phyloP scores from a whole-genome alignment of 2,888 invertebrate species.

The Strigamia transsilvanica region DNA sequence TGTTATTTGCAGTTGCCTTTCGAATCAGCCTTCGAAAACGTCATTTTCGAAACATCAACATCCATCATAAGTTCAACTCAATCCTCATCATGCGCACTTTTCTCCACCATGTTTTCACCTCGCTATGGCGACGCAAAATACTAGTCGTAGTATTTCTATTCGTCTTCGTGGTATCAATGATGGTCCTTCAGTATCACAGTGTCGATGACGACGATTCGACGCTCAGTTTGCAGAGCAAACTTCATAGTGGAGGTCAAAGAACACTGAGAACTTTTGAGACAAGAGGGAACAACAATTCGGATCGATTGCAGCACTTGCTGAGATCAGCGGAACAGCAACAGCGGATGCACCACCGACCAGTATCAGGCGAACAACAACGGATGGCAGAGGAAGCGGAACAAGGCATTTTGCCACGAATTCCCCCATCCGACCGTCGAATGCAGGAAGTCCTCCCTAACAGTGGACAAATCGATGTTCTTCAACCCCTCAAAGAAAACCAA shows the following conservation, averaged over 20 bases:
- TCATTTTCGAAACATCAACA: not conserved
- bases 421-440: constrained; percentile 35
- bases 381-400: constrained; percentile 13
- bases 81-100: constrained; percentile 41
- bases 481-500: not conserved
- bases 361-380: constrained; percentile 33
- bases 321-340: constrained; percentile 48
- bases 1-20: constrained; percentile 18
- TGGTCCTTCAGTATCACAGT: constrained; percentile 56
- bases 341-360: constrained; percentile 28
- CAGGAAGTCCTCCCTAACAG: constrained; percentile 27
- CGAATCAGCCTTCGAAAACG: not conserved
- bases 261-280: constrained; percentile 50
- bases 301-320: constrained; percentile 30
- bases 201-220: constrained; percentile 52
- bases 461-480: constrained; percentile 11
- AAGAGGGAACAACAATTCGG: constrained; percentile 26
- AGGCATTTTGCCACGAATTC: constrained; percentile 34
- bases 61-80: constrained; percentile 6
- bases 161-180: constrained; percentile 52
- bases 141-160: constrained; percentile 49
- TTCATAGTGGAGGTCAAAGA: constrained; percentile 45
- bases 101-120: constrained; percentile 53
- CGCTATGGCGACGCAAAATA: constrained; percentile 55
- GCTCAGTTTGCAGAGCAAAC: not conserved